Conservation (phyloP, 2,113 vertebrate genomes). For the Cyphomyrus plagiostoma region DNA sequence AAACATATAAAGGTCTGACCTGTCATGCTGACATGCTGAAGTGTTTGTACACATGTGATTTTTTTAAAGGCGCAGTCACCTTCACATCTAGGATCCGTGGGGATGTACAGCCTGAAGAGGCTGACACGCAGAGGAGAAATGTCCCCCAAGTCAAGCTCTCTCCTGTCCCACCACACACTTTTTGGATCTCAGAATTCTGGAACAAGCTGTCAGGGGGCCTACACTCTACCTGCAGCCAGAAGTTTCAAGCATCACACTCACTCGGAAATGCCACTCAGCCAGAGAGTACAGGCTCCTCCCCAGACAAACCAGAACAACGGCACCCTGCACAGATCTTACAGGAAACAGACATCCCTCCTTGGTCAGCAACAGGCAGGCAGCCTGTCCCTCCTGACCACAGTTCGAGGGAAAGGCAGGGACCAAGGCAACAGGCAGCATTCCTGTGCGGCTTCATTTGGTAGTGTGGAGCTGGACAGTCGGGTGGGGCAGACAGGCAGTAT, state of each 20-base stretch:
- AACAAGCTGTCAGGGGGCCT: neutral
- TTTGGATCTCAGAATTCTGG: neutral
- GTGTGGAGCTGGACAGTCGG: slow-evolving; percentile 32
- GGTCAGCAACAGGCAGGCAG: neutral
- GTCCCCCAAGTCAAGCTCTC: slow-evolving; percentile 31
- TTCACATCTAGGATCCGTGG: neutral
- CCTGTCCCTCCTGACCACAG: slow-evolving; percentile 12
- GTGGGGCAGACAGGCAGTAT: neutral
- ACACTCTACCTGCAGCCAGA: slow-evolving; percentile 24
- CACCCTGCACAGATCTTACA: neutral
- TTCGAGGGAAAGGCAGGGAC: neutral
- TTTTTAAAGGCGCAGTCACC: neutral
- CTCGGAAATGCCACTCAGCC: slow-evolving; percentile 28
- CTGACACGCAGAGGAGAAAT: slow-evolving; percentile 40
- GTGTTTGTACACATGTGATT: neutral
- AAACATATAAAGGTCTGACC: neutral
- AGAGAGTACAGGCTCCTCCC: neutral
- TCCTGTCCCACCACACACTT: neutral
- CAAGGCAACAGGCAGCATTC: slow-evolving; percentile 29
- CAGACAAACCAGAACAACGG: neutral
- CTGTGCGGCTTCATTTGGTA: slow-evolving; percentile 31
- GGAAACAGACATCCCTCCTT: neutral
- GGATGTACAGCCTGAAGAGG: slow-evolving; percentile 10
- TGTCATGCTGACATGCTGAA: neutral
- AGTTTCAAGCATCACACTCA: slow-evolving; percentile 25